Evolutionary conservation across 2,888 invertebrate species (phyloP).

Genomic region (Anoncus sp.): DNA sequence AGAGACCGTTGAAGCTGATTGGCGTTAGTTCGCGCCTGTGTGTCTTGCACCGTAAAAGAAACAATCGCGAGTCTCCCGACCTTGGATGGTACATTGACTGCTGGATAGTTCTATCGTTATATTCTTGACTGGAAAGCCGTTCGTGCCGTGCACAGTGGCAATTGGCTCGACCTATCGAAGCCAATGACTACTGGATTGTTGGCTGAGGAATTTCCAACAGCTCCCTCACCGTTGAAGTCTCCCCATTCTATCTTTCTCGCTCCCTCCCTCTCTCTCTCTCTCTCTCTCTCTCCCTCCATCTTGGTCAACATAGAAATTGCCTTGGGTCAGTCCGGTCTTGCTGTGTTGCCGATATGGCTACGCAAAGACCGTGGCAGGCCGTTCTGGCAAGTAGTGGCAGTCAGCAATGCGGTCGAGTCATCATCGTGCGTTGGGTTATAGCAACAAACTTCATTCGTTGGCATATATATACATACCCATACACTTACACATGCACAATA

Average conservation of each 20-base stretch:
- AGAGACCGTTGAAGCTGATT: slow-evolving; percentile 51
- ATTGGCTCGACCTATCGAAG: slow-evolving; percentile 65
- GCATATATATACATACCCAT: not conserved
- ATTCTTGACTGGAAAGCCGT: slow-evolving; percentile 33
- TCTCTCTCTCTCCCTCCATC: slow-evolving; percentile 8
- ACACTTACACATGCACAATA: slow-evolving; percentile 5
- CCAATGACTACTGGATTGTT: slow-evolving; percentile 64
- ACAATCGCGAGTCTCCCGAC: slow-evolving; percentile 50
- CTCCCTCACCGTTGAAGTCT: slow-evolving; percentile 38
- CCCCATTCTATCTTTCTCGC: slow-evolving; percentile 1
- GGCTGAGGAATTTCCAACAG: slow-evolving; percentile 60
- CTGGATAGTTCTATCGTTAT: slow-evolving; percentile 42
- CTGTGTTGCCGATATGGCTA: slow-evolving; percentile 5
- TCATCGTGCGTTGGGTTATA: slow-evolving; percentile 34
- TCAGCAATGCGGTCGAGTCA: slow-evolving; percentile 53
- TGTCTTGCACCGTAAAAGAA: slow-evolving; percentile 44
- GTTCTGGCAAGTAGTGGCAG: slow-evolving; percentile 26
- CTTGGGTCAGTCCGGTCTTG: slow-evolving; percentile 18
- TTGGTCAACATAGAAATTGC: slow-evolving; percentile 21
- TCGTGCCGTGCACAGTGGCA: slow-evolving; percentile 56
- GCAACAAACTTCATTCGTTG: not conserved
- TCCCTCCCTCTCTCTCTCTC: slow-evolving; percentile 9
- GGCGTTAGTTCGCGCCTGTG: slow-evolving; percentile 37
- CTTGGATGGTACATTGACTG: slow-evolving; percentile 45
- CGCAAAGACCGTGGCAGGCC: slow-evolving; percentile 7